Conservation (phyloP, 2,888 invertebrate genomes). For the Cacoxenus indagator region DNA sequence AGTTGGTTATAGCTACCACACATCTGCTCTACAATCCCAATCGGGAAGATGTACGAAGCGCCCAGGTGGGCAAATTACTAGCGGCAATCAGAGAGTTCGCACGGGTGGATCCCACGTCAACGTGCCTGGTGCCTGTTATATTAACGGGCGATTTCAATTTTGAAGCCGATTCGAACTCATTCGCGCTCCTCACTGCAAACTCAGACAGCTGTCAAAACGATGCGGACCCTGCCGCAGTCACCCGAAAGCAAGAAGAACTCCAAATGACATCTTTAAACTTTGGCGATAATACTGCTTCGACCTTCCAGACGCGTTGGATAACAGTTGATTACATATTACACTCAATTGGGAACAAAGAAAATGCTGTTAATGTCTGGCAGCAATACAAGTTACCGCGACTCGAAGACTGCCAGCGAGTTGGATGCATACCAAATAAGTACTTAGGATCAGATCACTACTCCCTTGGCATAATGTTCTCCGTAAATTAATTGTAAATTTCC, state of each 20-base stretch:
- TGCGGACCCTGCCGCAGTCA: neutral
- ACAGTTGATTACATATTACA: constrained; percentile 95
- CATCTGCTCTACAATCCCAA: constrained; percentile 94
- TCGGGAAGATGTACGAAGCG: constrained; percentile 89
- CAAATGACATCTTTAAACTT: constrained; percentile 44
- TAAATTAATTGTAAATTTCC: constrained; percentile 34
- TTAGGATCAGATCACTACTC: constrained; percentile 89
- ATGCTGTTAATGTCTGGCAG: constrained; percentile 69
- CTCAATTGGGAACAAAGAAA: constrained; percentile 61
- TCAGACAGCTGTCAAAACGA: constrained; percentile 14
- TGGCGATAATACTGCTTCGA: constrained; percentile 72
- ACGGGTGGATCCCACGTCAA: constrained; percentile 62
- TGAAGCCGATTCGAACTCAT: constrained; percentile 76
- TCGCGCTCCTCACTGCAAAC: constrained; percentile 1
- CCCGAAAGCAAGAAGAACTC: constrained; percentile 18
- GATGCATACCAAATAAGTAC: constrained; percentile 80
- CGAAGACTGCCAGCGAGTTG: constrained; percentile 74
- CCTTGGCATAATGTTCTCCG: constrained; percentile 78
- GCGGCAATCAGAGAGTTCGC: constrained; percentile 87
- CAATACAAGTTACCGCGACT: constrained; percentile 78
- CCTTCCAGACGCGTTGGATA: constrained; percentile 81
- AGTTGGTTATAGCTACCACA: constrained; percentile 89
- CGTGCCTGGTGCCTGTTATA: constrained; percentile 78
- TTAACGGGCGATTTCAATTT: constrained; percentile 96
- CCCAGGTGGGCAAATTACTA: constrained; percentile 87